These are phyloP conservation scores for Neogale vison DNA, from an alignment of 2,113 vertebrate species.

Conservation along the genomic window DNA sequence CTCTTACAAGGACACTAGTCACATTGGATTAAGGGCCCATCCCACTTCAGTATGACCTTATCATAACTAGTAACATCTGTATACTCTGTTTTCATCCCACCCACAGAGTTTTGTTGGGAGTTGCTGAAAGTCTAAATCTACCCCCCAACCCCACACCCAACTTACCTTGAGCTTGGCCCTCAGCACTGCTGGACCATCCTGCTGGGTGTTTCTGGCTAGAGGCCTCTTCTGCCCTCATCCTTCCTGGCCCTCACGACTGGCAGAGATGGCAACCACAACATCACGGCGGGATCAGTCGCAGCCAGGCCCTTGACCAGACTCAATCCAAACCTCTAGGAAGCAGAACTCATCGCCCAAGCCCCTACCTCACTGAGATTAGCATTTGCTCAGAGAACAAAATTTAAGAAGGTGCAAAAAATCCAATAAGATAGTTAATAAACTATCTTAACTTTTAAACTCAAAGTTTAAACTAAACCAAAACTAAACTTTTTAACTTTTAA, in stretches of 20 bases:
- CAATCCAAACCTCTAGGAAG: neutral
- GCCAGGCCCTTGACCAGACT: neutral
- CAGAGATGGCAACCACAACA: neutral
- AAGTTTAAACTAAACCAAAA: too few species aligned
- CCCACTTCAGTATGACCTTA: neutral
- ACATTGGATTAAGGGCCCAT: neutral
- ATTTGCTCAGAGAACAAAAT: neutral
- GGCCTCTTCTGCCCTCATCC: neutral
- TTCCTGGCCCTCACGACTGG: neutral
- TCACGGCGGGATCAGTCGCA: neutral
- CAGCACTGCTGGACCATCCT: neutral
- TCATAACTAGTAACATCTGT: neutral
- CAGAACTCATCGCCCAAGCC: neutral
- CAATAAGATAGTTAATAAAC: neutral
- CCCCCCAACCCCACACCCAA: accelerated
- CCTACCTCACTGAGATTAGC: neutral
- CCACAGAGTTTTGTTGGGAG: neutral
- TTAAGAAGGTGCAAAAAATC: neutral
- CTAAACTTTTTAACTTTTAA: too few species aligned
- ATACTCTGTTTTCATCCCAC: neutral
- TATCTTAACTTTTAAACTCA: neutral
- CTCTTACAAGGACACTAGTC: neutral
- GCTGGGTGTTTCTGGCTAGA: neutral
- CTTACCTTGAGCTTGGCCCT: neutral
- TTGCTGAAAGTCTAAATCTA: neutral